Percentiles rank a stretch among this genome's conserved stretches.
phyloP scores from a whole-genome alignment of 2,888 invertebrate species.

The Trisateles emortualis region DNA sequence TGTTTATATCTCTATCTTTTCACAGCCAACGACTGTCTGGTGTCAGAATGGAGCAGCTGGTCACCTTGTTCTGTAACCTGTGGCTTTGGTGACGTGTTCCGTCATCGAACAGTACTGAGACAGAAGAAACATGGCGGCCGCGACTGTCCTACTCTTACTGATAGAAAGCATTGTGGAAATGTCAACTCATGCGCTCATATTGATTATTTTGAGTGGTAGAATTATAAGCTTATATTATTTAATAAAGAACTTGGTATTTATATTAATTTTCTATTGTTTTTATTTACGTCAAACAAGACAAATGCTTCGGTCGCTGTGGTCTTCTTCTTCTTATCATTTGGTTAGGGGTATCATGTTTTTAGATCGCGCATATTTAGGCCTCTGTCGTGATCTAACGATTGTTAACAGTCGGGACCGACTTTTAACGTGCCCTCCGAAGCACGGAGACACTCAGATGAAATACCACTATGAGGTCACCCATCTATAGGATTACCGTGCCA shows the following conservation, averaged over 20 bases:
- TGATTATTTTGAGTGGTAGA: slow-evolving; percentile 78
- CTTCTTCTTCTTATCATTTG: too few species aligned
- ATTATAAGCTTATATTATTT: background rate
- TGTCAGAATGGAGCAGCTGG: slow-evolving; percentile 95
- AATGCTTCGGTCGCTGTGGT: too few species aligned
- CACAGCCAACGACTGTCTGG: slow-evolving; percentile 92
- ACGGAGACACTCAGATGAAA: too few species aligned
- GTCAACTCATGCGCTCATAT: slow-evolving; percentile 73
- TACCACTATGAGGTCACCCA: too few species aligned
- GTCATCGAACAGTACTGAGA: slow-evolving; percentile 90
- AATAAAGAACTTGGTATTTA: slow-evolving; percentile 3
- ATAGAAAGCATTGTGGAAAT: slow-evolving; percentile 72
- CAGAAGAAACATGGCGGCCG: slow-evolving; percentile 92
- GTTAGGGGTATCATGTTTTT: too few species aligned
- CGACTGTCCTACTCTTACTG: slow-evolving; percentile 69
- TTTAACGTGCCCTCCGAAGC: too few species aligned
- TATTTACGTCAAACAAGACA: too few species aligned
- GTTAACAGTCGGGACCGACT: too few species aligned
- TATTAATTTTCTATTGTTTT: background rate
- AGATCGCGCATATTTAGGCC: too few species aligned
- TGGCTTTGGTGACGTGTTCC: slow-evolving; percentile 94
- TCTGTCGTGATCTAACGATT: too few species aligned
- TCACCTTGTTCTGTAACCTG: slow-evolving; percentile 94
- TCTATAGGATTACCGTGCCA: too few species aligned
- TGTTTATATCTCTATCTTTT: too few species aligned